phyloP scores from a whole-genome alignment of 2,797 vertebrate species.

The Argyrosomus regius region DNA sequence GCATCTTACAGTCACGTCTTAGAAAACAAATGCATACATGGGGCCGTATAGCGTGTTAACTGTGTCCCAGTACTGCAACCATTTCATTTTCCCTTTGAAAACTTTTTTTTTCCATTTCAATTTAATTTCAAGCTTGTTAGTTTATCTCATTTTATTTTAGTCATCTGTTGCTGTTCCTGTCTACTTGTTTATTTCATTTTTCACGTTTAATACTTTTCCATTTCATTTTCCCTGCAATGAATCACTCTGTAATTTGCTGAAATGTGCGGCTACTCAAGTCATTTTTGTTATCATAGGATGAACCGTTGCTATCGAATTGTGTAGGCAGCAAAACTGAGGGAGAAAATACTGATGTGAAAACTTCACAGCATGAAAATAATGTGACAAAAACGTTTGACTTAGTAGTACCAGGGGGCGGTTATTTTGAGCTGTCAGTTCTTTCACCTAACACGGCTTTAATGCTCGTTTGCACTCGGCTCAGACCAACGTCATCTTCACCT shows the following conservation, averaged over 20 bases:
- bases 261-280: slow-evolving; percentile 10
- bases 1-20: not conserved
- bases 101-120: not conserved
- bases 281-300: slow-evolving; percentile 10
- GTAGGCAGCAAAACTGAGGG: not conserved
- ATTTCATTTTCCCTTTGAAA: slow-evolving; percentile 10
- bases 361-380: not conserved
- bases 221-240: slow-evolving; percentile 22
- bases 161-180: slow-evolving; percentile 19
- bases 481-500: slow-evolving; percentile 32
- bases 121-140: slow-evolving; percentile 46
- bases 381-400: not conserved
- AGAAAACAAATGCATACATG: not conserved
- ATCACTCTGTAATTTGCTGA: slow-evolving; percentile 28
- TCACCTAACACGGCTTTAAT: not conserved
- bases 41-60: not conserved
- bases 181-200: slow-evolving; percentile 23
- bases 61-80: not conserved
- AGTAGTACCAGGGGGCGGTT: not conserved
- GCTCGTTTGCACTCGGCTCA: slow-evolving; percentile 7
- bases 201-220: slow-evolving; percentile 9
- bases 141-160: slow-evolving; percentile 15
- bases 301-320: not conserved
- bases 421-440: not conserved
- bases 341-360: not conserved